phyloP scores from a whole-genome alignment of 2,888 invertebrate species.

The Acronicta leporina region DNA sequence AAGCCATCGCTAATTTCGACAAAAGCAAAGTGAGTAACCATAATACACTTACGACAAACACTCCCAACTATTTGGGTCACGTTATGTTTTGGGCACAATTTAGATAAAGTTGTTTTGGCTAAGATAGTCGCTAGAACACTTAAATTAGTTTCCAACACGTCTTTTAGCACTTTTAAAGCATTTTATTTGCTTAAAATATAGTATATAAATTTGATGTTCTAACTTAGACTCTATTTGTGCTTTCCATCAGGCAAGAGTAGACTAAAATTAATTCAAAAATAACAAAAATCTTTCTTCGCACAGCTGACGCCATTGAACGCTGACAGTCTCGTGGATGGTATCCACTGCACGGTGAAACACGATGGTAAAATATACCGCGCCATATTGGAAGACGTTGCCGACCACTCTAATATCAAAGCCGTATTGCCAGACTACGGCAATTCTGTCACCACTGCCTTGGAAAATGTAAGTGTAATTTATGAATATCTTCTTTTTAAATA shows the following conservation, averaged over 20 bases:
- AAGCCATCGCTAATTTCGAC: slow-evolving; percentile 76
- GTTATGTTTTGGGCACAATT: too few relatives aligned
- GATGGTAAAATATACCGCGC: slow-evolving; percentile 79
- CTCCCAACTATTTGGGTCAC: not conserved
- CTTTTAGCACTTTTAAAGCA: too few relatives aligned
- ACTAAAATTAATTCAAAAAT: too few relatives aligned
- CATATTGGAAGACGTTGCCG: slow-evolving; percentile 73
- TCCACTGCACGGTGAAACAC: slow-evolving; percentile 81
- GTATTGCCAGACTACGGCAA: slow-evolving; percentile 82
- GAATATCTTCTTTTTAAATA: too few relatives aligned
- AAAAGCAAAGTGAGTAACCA: slow-evolving; percentile 66
- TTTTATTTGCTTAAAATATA: too few relatives aligned
- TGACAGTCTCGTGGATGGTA: slow-evolving; percentile 74
- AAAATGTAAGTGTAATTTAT: slow-evolving; percentile 70
- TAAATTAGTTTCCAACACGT: too few relatives aligned
- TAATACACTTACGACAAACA: not conserved
- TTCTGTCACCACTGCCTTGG: slow-evolving; percentile 70
- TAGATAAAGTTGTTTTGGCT: too few relatives aligned
- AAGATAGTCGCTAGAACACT: too few relatives aligned
- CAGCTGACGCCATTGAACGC: slow-evolving; percentile 75
- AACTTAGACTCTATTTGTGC: too few relatives aligned
- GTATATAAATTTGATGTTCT: too few relatives aligned
- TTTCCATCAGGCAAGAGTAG: too few relatives aligned
- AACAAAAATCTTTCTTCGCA: slow-evolving; percentile 16
- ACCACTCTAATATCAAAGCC: slow-evolving; percentile 68